Conservation (phyloP, 1,140 invertebrate genomes). For the Eumaeus atala region DNA sequence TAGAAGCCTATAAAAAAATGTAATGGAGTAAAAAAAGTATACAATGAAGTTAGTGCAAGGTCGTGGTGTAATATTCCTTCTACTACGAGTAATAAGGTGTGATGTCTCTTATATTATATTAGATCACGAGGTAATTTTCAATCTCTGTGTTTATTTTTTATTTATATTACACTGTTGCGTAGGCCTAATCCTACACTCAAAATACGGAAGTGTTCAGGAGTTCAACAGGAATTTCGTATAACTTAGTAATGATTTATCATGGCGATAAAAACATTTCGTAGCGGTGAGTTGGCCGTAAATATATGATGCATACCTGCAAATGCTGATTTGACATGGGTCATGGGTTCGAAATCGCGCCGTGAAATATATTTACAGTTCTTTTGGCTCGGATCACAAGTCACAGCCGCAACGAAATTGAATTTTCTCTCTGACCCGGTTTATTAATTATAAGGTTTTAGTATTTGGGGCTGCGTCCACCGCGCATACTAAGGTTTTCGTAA, state of each 20-base stretch:
- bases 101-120: too few relatives aligned
- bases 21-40: neutral
- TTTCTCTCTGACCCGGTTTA: conserved; percentile 24
- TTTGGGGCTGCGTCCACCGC: neutral
- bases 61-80: too few relatives aligned
- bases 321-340: conserved; percentile 68
- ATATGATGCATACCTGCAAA: conserved; percentile 65
- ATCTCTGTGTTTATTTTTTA: too few relatives aligned
- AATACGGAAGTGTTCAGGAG: conserved; percentile 16
- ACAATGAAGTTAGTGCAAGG: neutral
- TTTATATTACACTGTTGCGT: neutral
- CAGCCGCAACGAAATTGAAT: conserved; percentile 54
- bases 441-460: neutral
- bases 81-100: too few relatives aligned
- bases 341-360: conserved; percentile 29
- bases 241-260: conserved; percentile 60
- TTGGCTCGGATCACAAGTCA: conserved; percentile 42
- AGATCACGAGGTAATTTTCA: too few relatives aligned
- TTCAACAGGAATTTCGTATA: conserved; percentile 33
- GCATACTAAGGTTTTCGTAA: too few relatives aligned
- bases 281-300: conserved; percentile 59
- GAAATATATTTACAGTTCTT: conserved; percentile 63
- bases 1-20: conserved; percentile 2
- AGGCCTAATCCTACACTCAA: conserved; percentile 1
- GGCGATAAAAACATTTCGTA: conserved; percentile 59